These are phyloP conservation scores for Cricetomys ansorgei DNA, from an alignment of 2,113 vertebrate species.

Conservation along the genomic window DNA sequence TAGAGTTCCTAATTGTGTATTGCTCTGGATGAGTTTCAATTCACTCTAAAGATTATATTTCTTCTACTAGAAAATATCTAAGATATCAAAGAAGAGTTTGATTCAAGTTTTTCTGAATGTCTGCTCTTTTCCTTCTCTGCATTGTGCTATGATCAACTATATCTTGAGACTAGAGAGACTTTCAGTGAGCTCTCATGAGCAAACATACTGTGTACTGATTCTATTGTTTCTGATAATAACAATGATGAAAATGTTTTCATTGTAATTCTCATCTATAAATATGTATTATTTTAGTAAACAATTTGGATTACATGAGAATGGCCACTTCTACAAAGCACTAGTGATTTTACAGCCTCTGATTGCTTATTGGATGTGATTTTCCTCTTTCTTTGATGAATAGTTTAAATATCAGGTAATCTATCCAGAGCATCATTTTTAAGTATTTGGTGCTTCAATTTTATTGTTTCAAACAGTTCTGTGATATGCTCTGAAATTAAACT, in stretches of 20 bases:
- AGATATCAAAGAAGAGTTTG: not conserved
- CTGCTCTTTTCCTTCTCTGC: not conserved
- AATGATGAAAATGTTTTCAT: not conserved
- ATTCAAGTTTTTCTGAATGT: not conserved
- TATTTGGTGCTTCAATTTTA: not conserved
- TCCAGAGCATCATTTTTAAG: not conserved
- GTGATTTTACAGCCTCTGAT: not conserved
- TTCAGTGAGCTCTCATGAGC: not conserved
- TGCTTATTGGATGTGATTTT: not conserved
- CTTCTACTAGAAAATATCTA: constrained; percentile 51
- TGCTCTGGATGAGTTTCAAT: constrained; percentile 39
- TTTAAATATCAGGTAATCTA: not conserved
- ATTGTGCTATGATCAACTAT: not conserved
- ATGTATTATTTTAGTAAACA: not conserved
- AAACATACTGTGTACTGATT: not conserved
- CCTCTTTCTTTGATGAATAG: not conserved
- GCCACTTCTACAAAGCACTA: not conserved
- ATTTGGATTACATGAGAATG: not conserved
- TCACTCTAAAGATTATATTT: constrained; percentile 59
- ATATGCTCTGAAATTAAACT: not conserved
- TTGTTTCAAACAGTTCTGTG: not conserved
- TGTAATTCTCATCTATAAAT: not conserved
- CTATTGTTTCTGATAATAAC: not conserved
- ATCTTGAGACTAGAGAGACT: not conserved
- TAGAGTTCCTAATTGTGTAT: constrained; percentile 52